Conservation (phyloP, 2,797 vertebrate species). For the Sebastes cheni region DNA sequence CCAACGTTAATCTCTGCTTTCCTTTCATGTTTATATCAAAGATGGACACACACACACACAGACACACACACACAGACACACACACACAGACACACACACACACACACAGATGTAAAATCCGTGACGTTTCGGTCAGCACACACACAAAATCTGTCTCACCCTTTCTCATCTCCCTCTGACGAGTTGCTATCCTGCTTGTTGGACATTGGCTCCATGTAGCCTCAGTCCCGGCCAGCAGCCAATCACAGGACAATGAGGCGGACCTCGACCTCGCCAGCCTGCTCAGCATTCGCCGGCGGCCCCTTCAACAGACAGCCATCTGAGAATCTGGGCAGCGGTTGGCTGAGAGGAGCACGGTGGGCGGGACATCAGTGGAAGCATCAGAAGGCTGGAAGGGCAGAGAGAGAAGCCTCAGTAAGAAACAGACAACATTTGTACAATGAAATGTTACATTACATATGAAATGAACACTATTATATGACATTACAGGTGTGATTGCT, state of each 20-base stretch:
- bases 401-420: neutral
- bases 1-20: conserved; percentile 32
- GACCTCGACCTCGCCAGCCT: conserved; percentile 73
- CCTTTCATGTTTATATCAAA: conserved; percentile 58
- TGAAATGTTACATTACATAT: neutral
- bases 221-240: conserved; percentile 89
- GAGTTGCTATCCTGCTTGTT: conserved; percentile 91
- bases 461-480: neutral
- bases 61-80: neutral
- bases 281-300: conserved; percentile 70
- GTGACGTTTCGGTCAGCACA: neutral
- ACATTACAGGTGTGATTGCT: neutral
- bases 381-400: conserved; percentile 29
- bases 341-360: conserved; percentile 42
- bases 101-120: neutral
- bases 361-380: conserved; percentile 40
- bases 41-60: neutral
- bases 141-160: conserved; percentile 77
- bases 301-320: conserved; percentile 60
- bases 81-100: neutral
- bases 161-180: conserved; percentile 92
- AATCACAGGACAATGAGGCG: conserved; percentile 88
- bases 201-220: conserved; percentile 92
- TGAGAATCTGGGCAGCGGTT: conserved; percentile 23
- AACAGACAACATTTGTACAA: neutral